These are phyloP conservation scores for Chironomus tentans DNA, from an alignment of 2,888 invertebrate species.

Conservation along the genomic window DNA sequence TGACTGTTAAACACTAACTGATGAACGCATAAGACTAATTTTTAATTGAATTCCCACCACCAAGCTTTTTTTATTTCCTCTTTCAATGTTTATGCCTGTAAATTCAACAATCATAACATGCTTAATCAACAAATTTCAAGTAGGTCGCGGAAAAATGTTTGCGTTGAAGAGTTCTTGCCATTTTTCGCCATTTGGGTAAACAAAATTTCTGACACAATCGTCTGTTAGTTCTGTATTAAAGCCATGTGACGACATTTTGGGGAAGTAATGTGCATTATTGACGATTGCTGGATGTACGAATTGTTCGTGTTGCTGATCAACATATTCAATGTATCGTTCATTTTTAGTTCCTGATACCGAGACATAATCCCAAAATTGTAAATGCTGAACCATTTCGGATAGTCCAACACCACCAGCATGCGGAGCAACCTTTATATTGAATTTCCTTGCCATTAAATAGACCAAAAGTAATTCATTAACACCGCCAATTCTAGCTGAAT, in stretches of 20 bases:
- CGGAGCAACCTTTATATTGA: conserved; percentile 81
- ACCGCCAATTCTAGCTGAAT: conserved; percentile 79
- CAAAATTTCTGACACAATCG: conserved; percentile 56
- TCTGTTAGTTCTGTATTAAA: conserved; percentile 73
- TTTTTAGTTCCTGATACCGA: conserved; percentile 61
- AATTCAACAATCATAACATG: neutral
- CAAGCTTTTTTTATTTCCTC: neutral
- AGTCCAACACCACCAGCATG: conserved; percentile 86
- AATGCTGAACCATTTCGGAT: conserved; percentile 88
- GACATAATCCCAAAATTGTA: conserved; percentile 81
- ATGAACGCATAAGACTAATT: neutral
- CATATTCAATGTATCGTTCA: conserved; percentile 71
- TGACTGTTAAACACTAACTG: neutral
- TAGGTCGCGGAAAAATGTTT: conserved; percentile 44
- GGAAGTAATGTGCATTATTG: conserved; percentile 60
- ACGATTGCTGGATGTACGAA: conserved; percentile 66
- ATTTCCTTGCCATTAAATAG: conserved; percentile 80
- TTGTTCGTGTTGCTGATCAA: conserved; percentile 85
- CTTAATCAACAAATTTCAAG: neutral
- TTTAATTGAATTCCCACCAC: neutral
- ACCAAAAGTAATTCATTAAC: conserved; percentile 81
- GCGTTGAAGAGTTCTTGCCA: conserved; percentile 62
- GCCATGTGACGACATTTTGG: conserved; percentile 60
- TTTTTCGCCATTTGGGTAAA: conserved; percentile 67
- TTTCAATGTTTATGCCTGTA: neutral